Percentiles rank a stretch among this genome's conserved stretches.
Conservation (phyloP, 2,113 vertebrate species). For the Lepisosteus osseus region DNA sequence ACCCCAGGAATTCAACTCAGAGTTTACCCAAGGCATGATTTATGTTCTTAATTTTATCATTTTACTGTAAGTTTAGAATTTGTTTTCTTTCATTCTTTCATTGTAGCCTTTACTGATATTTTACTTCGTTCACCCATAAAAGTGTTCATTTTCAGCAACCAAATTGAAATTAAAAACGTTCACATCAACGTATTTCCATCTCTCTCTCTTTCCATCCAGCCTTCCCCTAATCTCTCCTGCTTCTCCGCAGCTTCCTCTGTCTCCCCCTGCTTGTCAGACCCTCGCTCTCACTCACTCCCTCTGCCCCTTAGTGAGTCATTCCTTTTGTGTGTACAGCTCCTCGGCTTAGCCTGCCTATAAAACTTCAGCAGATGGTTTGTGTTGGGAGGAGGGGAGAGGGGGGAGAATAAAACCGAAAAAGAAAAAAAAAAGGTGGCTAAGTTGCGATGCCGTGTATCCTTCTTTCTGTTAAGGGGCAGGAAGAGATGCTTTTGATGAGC, state of each 20-base stretch:
- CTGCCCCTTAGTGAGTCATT: conserved; percentile 26
- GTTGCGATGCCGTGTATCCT: conserved; percentile 15
- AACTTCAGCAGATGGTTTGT: conserved; percentile 23
- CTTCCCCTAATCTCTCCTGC: neutral
- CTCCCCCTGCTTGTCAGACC: conserved; percentile 5
- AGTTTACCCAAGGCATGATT: no score
- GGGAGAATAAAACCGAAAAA: neutral
- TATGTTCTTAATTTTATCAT: no score
- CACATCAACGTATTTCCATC: neutral
- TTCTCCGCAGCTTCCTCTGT: neutral
- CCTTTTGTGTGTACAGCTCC: conserved; percentile 21
- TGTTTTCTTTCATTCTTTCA: no score
- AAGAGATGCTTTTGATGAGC: conserved; percentile 12
- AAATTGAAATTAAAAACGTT: no score
- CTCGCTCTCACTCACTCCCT: conserved; percentile 6
- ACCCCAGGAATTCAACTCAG: no score
- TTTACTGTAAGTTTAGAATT: no score
- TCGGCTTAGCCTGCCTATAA: conserved; percentile 7
- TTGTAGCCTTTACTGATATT: no score
- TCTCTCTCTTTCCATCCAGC: neutral
- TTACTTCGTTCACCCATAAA: no score
- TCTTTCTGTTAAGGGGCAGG: conserved; percentile 21
- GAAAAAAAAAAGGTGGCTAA: neutral
- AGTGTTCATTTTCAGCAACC: no score
- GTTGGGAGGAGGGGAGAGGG: neutral